Percentiles rank a stretch among this genome's conserved stretches.
These are phyloP conservation scores for Caenorhabditis sp. DNA, from an alignment of 2,888 invertebrate species.

Conservation along the genomic window DNA sequence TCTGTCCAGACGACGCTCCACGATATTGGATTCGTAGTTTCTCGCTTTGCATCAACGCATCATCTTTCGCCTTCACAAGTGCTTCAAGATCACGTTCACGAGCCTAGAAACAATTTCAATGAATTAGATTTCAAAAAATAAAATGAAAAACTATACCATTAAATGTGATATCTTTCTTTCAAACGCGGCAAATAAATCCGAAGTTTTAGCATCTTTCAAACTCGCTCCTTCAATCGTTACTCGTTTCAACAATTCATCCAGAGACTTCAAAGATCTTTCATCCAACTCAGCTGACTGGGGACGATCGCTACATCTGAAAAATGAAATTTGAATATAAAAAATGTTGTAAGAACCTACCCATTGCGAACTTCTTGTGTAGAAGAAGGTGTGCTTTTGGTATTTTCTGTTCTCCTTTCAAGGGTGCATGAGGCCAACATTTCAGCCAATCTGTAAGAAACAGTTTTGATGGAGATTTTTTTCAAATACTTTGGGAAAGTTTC, in stretches of 20 bases:
- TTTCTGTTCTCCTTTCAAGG: conserved; percentile 15
- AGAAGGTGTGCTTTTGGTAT: background rate
- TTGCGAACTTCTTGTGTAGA: background rate
- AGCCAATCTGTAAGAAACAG: conserved; percentile 40
- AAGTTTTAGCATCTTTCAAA: conserved; percentile 53
- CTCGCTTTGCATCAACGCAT: conserved; percentile 72
- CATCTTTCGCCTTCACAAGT: conserved; percentile 71
- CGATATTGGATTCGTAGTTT: conserved; percentile 62
- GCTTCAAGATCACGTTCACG: conserved; percentile 72
- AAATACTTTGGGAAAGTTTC: too few species aligned
- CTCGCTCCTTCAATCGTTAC: conserved; percentile 36
- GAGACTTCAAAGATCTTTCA: conserved; percentile 19
- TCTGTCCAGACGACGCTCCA: background rate
- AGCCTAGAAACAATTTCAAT: conserved; percentile 23
- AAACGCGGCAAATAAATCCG: conserved; percentile 54
- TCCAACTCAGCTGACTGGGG: conserved; percentile 8
- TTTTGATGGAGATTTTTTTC: too few species aligned
- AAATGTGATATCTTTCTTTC: conserved; percentile 58
- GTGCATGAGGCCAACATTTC: conserved; percentile 57
- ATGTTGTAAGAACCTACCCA: background rate
- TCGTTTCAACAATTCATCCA: conserved; percentile 38
- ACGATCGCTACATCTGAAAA: background rate
- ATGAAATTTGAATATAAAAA: too few species aligned
- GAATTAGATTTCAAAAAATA: background rate
- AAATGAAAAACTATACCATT: conserved; percentile 25